Percentiles rank a stretch among this genome's conserved stretches.
phyloP scores from a whole-genome alignment of 2,888 invertebrate genomes.

The Dasysyrphus albostriatus region DNA sequence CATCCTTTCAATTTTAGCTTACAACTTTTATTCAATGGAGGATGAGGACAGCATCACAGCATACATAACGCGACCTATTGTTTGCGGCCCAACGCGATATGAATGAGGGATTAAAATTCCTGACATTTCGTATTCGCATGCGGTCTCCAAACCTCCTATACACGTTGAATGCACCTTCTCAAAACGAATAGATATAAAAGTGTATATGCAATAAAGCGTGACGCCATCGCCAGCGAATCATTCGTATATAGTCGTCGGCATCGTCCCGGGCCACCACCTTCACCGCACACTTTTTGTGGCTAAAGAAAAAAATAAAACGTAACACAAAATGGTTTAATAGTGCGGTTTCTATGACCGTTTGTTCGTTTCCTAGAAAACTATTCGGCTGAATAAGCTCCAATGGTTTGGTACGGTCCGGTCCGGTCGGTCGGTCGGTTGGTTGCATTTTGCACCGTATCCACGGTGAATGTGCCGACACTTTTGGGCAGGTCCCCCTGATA shows the following conservation, averaged over 20 bases:
- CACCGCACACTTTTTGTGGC: conserved; percentile 43
- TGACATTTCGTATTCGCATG: conserved; percentile 67
- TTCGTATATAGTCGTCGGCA: background rate
- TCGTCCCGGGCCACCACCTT: conserved; percentile 58
- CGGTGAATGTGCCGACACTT: conserved; percentile 43
- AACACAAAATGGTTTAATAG: conserved; percentile 67
- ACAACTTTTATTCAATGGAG: conserved; percentile 58
- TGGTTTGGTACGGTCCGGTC: background rate
- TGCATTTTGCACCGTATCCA: background rate
- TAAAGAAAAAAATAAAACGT: conserved; percentile 17
- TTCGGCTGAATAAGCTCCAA: conserved; percentile 49
- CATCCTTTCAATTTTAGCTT: conserved; percentile 54
- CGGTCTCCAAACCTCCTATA: conserved; percentile 5
- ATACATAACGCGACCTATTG: conserved; percentile 53
- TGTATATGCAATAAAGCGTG: conserved; percentile 65
- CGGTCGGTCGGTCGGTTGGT: background rate
- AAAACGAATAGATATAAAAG: background rate
- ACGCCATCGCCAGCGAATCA: conserved; percentile 37
- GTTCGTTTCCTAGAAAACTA: conserved; percentile 71
- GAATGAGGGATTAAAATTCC: conserved; percentile 76
- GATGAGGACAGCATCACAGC: conserved; percentile 8
- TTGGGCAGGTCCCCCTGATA: conserved; percentile 33
- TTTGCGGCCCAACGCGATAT: conserved; percentile 56
- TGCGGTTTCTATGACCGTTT: conserved; percentile 72
- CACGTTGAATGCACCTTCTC: background rate